Percentiles rank a stretch among this genome's conserved stretches.
Evolutionary conservation across 2,113 vertebrate genomes (phyloP).

Genomic region (Chaetodon auriga): DNA sequence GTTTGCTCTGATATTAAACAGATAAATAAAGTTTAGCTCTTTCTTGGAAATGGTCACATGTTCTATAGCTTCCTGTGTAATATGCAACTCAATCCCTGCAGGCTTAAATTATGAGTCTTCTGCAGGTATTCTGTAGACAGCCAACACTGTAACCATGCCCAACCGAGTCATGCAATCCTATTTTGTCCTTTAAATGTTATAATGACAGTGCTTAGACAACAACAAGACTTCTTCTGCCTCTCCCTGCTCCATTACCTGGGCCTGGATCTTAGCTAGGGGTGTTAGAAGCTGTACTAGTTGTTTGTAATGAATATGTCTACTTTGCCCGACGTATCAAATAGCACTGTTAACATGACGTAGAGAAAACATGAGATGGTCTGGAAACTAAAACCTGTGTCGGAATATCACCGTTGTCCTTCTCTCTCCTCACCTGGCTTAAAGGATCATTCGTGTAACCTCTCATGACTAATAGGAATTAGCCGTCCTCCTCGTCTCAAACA

Average conservation of each 20-base stretch:
- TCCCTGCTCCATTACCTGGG: slow-evolving; percentile 72
- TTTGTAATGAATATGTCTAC: slow-evolving; percentile 85
- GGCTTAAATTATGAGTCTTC: slow-evolving; percentile 27
- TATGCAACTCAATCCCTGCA: slow-evolving; percentile 16
- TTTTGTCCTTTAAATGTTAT: slow-evolving; percentile 86
- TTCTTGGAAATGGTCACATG: slow-evolving; percentile 19
- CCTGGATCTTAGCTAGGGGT: slow-evolving; percentile 72
- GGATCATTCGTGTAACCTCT: slow-evolving; percentile 75
- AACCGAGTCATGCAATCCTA: slow-evolving; percentile 67
- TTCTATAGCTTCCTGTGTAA: slow-evolving; percentile 1
- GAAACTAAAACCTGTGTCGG: slow-evolving; percentile 71
- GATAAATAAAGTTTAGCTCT: background rate
- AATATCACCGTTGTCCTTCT: slow-evolving; percentile 78
- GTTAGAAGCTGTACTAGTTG: slow-evolving; percentile 80
- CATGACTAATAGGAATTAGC: slow-evolving; percentile 66
- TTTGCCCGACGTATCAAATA: slow-evolving; percentile 73
- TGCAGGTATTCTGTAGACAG: slow-evolving; percentile 40
- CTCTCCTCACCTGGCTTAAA: slow-evolving; percentile 75
- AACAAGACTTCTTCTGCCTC: slow-evolving; percentile 68
- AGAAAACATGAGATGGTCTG: slow-evolving; percentile 76
- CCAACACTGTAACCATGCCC: slow-evolving; percentile 69
- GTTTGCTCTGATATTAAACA: slow-evolving; percentile 30
- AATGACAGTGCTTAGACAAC: slow-evolving; percentile 82
- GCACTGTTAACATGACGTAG: slow-evolving; percentile 80
- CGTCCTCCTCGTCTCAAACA: slow-evolving; percentile 25